Evolutionary conservation across 2,888 invertebrate species (phyloP), one percentile per base, ranked within the genome.

Genomic region (Flexamia atlantica): DNA sequence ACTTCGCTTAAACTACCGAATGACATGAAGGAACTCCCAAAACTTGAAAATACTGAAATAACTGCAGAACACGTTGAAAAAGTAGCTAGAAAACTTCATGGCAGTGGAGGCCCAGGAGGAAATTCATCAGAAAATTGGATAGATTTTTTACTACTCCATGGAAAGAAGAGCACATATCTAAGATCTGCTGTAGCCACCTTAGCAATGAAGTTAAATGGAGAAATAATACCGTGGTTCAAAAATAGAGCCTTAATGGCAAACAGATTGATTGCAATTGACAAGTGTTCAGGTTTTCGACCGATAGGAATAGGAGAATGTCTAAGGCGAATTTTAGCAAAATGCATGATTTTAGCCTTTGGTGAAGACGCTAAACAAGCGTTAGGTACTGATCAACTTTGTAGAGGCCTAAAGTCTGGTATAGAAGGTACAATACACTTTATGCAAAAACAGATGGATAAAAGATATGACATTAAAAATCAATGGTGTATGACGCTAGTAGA

Each of bases 241-340:
- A 64, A 23, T 23, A 25, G 30, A 64, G 64, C 68, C 3, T 28
- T 68, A 30, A 68, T 68, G 68, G 68, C 68, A 17, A 68, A 68
- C 32, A 10, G 68, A n/a, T n/a, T 68, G 14, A 42, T 76, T 42
- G 76, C 76, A 12, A 46, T 76, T 42, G 76, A 74, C 76, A 76
- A 76, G 32, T 42, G 46, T 76, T 12, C 76, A 12, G 76, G 42
- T 42, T 9, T 76, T 4, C n/a, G 76, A 25, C 42, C 76, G 1
- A 76, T 76, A 42, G 76, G 76, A 25, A 76, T 68, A 9, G 36
- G 36, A 32, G 42, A 76, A 53, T 28, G 28, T 28, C 68, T 68
- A 14, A 4, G 68, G 1, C 68, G 32, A 14, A 68, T 68, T 68
- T 14, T 36, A 5, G 68, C 68, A 10, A 68, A 68, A 68, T 68